Conservation (phyloP, 2,797 vertebrate species). For the Manis pentadactyla region DNA sequence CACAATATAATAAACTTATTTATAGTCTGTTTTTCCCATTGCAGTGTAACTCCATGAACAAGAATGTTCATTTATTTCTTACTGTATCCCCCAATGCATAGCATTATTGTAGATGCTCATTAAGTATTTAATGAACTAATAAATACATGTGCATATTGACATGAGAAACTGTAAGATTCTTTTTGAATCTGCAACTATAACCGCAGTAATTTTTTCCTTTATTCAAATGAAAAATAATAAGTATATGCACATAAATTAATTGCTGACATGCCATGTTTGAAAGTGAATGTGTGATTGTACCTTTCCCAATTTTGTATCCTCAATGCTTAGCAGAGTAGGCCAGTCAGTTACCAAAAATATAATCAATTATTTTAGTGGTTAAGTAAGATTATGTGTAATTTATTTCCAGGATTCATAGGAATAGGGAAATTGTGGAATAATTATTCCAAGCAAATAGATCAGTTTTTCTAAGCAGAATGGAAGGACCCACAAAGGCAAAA, state of each 20-base stretch:
- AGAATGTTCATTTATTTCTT: neutral
- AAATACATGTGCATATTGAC: neutral
- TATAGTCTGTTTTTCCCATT: neutral
- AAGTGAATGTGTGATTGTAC: neutral
- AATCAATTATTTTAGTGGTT: neutral
- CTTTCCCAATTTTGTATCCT: neutral
- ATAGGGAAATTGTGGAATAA: neutral
- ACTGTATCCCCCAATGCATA: neutral
- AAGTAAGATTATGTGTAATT: neutral
- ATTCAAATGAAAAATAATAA: neutral
- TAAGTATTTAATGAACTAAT: constrained; percentile 6
- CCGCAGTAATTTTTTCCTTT: neutral
- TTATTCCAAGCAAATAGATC: neutral
- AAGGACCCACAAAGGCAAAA: neutral
- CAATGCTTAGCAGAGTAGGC: neutral
- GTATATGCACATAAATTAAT: neutral
- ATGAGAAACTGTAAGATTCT: neutral
- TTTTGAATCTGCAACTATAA: neutral
- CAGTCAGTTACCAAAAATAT: neutral
- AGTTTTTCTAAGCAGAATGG: neutral
- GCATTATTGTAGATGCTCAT: neutral
- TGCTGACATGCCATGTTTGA: neutral
- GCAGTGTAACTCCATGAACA: neutral
- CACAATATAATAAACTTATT: neutral
- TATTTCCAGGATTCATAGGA: neutral